Evolutionary conservation across 1,140 invertebrate species (phyloP), one percentile per base, ranked within the genome.

Genomic region (Calephelis nemesis): DNA sequence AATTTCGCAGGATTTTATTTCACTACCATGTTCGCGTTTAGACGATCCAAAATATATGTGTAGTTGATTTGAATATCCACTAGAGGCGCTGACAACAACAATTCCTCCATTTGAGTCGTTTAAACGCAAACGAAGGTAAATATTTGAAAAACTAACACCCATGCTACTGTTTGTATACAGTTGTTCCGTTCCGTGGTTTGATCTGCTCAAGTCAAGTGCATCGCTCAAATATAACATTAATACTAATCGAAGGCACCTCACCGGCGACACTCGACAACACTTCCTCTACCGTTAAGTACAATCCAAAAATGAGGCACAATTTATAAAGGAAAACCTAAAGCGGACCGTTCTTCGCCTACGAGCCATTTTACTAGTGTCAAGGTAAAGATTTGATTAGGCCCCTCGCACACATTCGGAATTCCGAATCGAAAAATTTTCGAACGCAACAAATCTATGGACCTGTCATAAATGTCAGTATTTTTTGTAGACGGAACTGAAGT

Each of bases 241-340:
- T 86, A 88, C 84, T 88, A 88, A 74, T 75, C 78, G 81, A 85
- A 85, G 83, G 79, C 84, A 84, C 81, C 77, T 67, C 70, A 69
- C 76, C 76, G 78, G 72, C 77, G 78, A 77, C 78, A 68, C 72
- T 67, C 68, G 54, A 67, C 72, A 82, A 85, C 79, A 84, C 81
- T 82, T 83, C 73, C 73, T 79, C 77, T 74, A 72, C 75, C 65
- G 75, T 80, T 88, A 87, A 87, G 84, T 88, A 88, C 84, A 80
- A 77, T 78, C 79, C 73, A 72, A 73, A 30, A 49, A 10, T 7
- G 13, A 13, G 10, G 19, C 30, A 39, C 54, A 65, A 47, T 15
- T 67, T 40, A 50, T 63, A 63, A 45, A 5, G n/a, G 58, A 62
- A 30, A 63, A 69, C 6, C 42, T 66, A 69, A 75, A 69, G 68